Base-by-base conservation (phyloP, 2,797 vertebrate species). In the Helarctos malayanus region DNA sequence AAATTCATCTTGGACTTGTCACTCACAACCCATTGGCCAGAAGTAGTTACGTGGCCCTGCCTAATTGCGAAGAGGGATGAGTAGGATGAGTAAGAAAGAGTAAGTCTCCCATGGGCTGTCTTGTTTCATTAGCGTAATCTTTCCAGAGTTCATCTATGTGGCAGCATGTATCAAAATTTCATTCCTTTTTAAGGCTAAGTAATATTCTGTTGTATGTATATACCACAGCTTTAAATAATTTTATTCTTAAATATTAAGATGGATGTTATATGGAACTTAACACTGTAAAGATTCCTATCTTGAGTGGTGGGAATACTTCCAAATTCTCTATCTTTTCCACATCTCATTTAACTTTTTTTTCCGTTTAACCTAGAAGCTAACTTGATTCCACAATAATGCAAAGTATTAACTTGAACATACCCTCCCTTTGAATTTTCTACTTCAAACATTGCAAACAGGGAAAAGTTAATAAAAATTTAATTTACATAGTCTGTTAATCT, bases 261-360 rank as follows among this genome's bases (percentile, higher is more conserved):
- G 59, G 25, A 14, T 29, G 15, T 38, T 38, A 63, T 49, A 73
- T 80, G 56, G 54, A 82, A 88, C 19, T 47, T 61, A 61, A 69
- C 56, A 93, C 32, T 15, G 10, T 91, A 91, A 79, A 84, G 10
- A 0, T 88, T 71, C 76, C 59, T 45, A 65, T 88, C 38, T 94
- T 14, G 47, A 88, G 29, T 95, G 87, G 9, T 21, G 86, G 81
- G 18, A 78, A 52, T 59, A 79, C 21, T 65, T 89, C 35, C 56
- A 57, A 54, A 69, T 91, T 80, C 29, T 61, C 18, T 59, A 68
- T 84, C 32, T 80, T 94, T 91, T 85, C 29, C 68, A 85, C 25
- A 84, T 81, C n/a, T 92, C 73, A 94, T 49, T 65, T 92, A 85
- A 41, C 57, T 38, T 87, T 86, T 84, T 81, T 78, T 86, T 79